Evolutionary conservation across 2,113 vertebrate genomes (phyloP).

Genomic region (Gambusia affinis): DNA sequence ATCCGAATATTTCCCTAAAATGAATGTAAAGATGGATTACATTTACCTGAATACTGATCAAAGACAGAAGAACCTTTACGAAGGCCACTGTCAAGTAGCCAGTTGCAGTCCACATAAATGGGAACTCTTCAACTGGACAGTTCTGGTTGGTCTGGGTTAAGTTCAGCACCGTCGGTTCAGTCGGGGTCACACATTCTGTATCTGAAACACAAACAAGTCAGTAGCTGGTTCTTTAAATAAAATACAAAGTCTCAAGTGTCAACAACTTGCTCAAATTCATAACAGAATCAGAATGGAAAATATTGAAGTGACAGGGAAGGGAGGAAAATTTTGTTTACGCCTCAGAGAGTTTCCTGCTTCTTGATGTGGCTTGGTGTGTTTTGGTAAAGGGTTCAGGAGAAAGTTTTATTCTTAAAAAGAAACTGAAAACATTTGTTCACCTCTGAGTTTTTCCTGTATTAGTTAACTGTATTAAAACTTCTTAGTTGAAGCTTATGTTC

Average conservation of each 20-base stretch:
- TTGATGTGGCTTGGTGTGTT: conserved; percentile 13
- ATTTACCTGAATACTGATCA: conserved; percentile 68
- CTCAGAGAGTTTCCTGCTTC: conserved; percentile 14
- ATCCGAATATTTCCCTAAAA: background rate
- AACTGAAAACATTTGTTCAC: background rate
- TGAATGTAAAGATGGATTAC: conserved; percentile 6
- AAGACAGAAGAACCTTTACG: conserved; percentile 65
- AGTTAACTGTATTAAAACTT: too few species aligned
- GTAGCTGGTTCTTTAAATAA: background rate
- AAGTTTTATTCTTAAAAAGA: too few species aligned
- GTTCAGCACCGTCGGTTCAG: background rate
- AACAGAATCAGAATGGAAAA: background rate
- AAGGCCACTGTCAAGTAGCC: conserved; percentile 44
- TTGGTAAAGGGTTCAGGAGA: background rate
- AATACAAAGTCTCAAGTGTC: background rate
- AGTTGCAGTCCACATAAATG: conserved; percentile 26
- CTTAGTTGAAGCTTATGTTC: background rate
- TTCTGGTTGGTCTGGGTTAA: rapidly evolving
- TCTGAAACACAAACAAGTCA: background rate
- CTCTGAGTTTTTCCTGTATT: background rate
- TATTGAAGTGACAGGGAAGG: background rate
- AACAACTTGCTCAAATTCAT: background rate
- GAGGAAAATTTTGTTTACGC: background rate
- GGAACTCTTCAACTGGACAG: conserved; percentile 9
- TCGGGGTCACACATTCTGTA: conserved; percentile 45